phyloP scores from a whole-genome alignment of 2,797 vertebrate species.

The Lagodon rhomboides region DNA sequence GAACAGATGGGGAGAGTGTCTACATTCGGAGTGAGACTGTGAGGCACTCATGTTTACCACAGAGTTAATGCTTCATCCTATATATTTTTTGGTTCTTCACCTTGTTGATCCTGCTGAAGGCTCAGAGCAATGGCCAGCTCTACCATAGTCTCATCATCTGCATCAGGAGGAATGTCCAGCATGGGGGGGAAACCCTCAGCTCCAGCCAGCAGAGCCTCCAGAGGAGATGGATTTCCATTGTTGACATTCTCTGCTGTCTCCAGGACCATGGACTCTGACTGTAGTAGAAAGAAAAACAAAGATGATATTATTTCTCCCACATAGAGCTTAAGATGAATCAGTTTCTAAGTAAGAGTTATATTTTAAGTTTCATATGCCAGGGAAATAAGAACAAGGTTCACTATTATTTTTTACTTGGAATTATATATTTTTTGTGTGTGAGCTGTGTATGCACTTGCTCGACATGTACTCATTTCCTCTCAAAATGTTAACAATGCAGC shows the following conservation, averaged over 20 bases:
- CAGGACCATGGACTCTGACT: constrained; percentile 99
- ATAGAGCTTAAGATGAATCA: neutral
- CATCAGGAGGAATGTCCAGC: constrained; percentile 98
- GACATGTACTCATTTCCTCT: neutral
- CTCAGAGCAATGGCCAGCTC: constrained; percentile 98
- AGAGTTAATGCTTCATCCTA: neutral
- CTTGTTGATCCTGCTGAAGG: constrained; percentile 98
- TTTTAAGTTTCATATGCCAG: neutral
- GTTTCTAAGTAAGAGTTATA: neutral
- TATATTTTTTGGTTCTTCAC: constrained; percentile 72
- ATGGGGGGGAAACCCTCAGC: constrained; percentile 98
- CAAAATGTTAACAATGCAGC: neutral
- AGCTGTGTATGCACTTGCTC: neutral
- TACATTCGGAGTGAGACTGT: neutral
- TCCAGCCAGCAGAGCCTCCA: constrained; percentile 97
- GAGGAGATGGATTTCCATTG: constrained; percentile 97
- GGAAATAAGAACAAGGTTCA: neutral
- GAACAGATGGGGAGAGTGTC: neutral
- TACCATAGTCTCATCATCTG: constrained; percentile 99
- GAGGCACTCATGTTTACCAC: neutral
- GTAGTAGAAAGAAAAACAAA: constrained; percentile 35
- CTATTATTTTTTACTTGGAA: neutral
- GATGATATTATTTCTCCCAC: neutral
- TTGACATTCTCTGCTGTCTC: constrained; percentile 97
- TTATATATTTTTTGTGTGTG: neutral